Conservation (phyloP, 2,113 vertebrate species). For the Hippocampus guttulatus region DNA sequence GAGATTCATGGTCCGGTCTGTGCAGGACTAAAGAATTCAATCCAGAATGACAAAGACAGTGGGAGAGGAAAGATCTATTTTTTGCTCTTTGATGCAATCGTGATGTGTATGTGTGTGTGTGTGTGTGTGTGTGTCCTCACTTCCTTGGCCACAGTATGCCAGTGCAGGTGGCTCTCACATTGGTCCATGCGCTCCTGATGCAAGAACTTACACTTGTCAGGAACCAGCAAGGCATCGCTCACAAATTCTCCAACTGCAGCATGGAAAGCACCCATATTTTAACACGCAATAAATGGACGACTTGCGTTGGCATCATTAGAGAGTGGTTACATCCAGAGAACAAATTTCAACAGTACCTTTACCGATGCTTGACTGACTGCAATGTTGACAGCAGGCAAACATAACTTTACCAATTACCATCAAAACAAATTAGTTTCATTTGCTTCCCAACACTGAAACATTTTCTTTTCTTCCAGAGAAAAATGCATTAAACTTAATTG, state of each 20-base stretch:
- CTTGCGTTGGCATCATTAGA: not conserved
- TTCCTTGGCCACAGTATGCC: constrained; percentile 98
- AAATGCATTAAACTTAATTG: no score
- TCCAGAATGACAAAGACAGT: not conserved
- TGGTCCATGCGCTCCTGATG: constrained; percentile 98
- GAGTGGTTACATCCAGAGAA: not conserved
- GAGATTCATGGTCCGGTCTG: constrained; percentile 92
- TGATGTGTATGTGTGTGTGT: not conserved
- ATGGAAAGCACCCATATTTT: constrained; percentile 4
- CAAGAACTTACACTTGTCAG: constrained; percentile 97
- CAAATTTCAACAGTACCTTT: no score
- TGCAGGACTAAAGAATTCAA: constrained; percentile 78
- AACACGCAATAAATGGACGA: not conserved
- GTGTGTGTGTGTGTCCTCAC: constrained; percentile 53
- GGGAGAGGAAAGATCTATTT: not conserved
- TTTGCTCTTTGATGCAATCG: not conserved
- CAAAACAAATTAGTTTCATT: no score
- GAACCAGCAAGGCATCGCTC: constrained; percentile 96
- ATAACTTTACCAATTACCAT: no score
- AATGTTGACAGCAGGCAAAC: no score
- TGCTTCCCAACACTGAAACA: no score
- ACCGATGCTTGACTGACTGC: no score
- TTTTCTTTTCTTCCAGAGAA: no score
- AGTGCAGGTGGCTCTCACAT: constrained; percentile 97
- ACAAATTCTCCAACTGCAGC: constrained; percentile 92